These are phyloP conservation scores for Margaritifera margaritifera DNA, from an alignment of 2,888 invertebrate species.

Conservation along the genomic window DNA sequence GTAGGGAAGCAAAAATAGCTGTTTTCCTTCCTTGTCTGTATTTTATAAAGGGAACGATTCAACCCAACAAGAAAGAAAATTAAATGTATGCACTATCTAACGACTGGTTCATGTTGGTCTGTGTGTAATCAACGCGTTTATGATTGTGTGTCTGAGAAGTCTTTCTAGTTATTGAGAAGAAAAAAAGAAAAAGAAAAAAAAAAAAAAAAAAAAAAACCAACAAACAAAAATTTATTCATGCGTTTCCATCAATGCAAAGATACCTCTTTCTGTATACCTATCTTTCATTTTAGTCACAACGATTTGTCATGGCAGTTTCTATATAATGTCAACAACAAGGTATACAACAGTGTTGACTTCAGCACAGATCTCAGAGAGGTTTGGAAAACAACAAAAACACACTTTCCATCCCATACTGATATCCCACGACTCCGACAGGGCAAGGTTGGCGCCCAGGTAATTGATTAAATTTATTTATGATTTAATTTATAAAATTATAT, in stretches of 20 bases:
- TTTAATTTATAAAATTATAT: neutral
- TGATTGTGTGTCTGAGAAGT: too few relatives aligned
- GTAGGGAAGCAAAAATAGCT: too few relatives aligned
- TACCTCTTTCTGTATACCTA: neutral
- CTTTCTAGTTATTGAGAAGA: too few relatives aligned
- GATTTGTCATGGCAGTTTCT: slow-evolving; percentile 62
- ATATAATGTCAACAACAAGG: slow-evolving; percentile 44
- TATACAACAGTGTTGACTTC: slow-evolving; percentile 64
- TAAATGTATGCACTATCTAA: too few relatives aligned
- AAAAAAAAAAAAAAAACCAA: neutral
- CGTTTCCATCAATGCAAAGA: neutral
- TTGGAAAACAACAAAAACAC: slow-evolving; percentile 44
- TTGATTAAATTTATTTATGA: neutral
- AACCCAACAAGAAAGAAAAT: too few relatives aligned
- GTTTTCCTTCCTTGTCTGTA: too few relatives aligned
- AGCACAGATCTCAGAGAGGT: slow-evolving; percentile 78
- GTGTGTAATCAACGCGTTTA: too few relatives aligned
- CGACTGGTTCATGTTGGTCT: too few relatives aligned
- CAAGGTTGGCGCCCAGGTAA: slow-evolving; percentile 87
- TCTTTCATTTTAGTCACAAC: slow-evolving; percentile 60
- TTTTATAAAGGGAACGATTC: too few relatives aligned
- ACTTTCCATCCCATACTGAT: slow-evolving; percentile 82
- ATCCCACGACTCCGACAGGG: slow-evolving; percentile 87
- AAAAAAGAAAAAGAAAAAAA: too few relatives aligned
- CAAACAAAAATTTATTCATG: neutral